Conservation (phyloP, 64 coral and sea anemone genomes). For the Stichodactyla helianthus region DNA sequence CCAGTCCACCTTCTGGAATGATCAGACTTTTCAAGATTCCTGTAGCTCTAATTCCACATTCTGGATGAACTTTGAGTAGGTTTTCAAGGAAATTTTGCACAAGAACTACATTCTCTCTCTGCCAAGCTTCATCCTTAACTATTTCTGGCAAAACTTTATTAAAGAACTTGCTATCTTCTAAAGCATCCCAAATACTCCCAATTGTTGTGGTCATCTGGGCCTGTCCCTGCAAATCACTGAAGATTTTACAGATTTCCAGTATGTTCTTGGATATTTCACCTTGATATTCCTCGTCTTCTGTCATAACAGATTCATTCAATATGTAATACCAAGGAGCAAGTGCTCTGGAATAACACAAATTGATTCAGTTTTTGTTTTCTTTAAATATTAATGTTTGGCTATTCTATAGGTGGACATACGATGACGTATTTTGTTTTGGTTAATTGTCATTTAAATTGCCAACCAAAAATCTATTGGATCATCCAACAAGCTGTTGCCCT, state of each 20-base stretch:
- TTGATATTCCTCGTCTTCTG: neutral
- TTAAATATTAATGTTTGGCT: no score
- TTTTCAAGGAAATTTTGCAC: constrained; percentile 42
- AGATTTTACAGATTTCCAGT: constrained; percentile 8
- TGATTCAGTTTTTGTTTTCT: no score
- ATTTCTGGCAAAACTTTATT: neutral
- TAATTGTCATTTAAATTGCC: no score
- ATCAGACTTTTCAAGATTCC: constrained; percentile 5
- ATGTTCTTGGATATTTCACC: neutral
- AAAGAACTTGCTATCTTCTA: constrained; percentile 28
- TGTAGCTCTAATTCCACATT: constrained; percentile 25
- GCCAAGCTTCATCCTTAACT: neutral
- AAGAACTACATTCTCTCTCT: neutral
- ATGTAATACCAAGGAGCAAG: constrained; percentile 32
- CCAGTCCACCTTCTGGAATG: neutral
- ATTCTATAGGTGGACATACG: no score
- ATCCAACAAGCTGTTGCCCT: no score
- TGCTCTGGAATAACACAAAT: neutral
- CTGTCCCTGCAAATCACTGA: constrained; percentile 1
- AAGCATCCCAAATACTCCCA: neutral
- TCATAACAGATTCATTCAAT: neutral
- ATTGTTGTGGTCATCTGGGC: constrained; percentile 17
- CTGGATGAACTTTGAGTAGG: constrained; percentile 15
- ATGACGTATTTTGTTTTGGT: neutral
- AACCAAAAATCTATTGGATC: no score